Evolutionary conservation across 2,888 invertebrate species (phyloP).

Genomic region (Hydropsyche betteni): DNA sequence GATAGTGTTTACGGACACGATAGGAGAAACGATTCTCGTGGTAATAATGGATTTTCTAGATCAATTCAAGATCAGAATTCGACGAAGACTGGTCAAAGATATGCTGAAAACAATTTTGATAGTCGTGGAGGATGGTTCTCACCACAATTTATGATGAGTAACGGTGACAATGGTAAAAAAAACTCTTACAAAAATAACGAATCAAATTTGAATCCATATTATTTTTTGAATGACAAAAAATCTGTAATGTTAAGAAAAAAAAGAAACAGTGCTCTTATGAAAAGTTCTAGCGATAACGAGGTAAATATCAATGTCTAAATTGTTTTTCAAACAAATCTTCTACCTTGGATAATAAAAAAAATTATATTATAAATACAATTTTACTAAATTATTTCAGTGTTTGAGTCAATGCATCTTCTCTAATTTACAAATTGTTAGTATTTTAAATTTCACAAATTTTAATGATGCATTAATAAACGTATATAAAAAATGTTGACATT

Average conservation of each 20-base stretch:
- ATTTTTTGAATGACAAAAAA: conserved; percentile 41
- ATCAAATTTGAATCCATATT: conserved; percentile 38
- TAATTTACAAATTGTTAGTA: conserved; percentile 64
- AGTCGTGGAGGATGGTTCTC: conserved; percentile 37
- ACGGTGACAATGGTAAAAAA: conserved; percentile 20
- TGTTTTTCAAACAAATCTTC: background rate
- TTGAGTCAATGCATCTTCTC: conserved; percentile 66
- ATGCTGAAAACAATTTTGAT: conserved; percentile 41
- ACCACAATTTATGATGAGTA: conserved; percentile 16
- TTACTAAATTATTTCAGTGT: conserved; percentile 58
- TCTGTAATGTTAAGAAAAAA: conserved; percentile 32
- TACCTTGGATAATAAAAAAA: background rate
- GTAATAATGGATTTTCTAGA: conserved; percentile 16
- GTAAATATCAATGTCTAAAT: conserved; percentile 34
- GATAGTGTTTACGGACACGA: conserved; percentile 43
- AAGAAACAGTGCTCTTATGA: conserved; percentile 35
- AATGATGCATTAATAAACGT: background rate
- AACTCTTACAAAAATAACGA: conserved; percentile 37
- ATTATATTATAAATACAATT: background rate
- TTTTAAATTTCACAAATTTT: background rate
- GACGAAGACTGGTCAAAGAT: conserved; percentile 24
- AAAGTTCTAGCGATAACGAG: conserved; percentile 43
- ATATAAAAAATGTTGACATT: background rate
- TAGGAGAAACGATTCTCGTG: conserved; percentile 31
- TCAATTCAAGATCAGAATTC: conserved; percentile 40